These are phyloP conservation scores for Nycticryphes semicollaris DNA, from an alignment of 2,113 vertebrate species.

Conservation along the genomic window DNA sequence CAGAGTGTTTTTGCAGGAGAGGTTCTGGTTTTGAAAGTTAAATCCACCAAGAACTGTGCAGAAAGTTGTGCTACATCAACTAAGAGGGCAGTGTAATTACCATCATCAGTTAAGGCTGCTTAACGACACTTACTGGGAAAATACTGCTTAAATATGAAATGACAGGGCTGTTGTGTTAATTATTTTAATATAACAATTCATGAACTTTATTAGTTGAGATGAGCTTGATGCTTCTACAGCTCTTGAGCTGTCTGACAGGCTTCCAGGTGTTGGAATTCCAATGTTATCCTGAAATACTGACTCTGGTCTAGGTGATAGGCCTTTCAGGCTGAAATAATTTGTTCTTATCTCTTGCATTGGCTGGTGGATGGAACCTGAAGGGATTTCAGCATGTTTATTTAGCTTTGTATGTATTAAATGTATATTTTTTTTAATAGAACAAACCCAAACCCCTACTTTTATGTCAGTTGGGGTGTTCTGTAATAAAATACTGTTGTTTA, in stretches of 20 bases:
- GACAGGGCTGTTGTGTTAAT: accelerated
- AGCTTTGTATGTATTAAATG: background rate
- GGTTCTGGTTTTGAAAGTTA: background rate
- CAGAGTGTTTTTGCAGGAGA: accelerated
- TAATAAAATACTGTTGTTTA: background rate
- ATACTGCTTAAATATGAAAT: background rate
- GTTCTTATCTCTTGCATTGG: background rate
- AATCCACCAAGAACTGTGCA: accelerated
- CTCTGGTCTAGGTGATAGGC: background rate
- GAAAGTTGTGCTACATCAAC: accelerated
- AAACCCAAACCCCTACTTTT: background rate
- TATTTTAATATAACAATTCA: accelerated
- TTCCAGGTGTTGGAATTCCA: background rate
- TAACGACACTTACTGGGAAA: background rate
- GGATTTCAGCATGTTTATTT: background rate
- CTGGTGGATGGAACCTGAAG: background rate
- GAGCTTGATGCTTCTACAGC: background rate
- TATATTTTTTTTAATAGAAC: background rate
- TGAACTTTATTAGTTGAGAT: accelerated
- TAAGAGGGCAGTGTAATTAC: background rate
- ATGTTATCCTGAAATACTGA: background rate
- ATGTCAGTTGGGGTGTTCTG: no score
- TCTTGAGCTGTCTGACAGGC: background rate
- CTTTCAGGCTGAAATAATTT: background rate
- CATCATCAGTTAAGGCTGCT: background rate